Percentiles rank a stretch among this genome's conserved stretches.
phyloP scores from a whole-genome alignment of 1,140 invertebrate species.

The Idris sp. region DNA sequence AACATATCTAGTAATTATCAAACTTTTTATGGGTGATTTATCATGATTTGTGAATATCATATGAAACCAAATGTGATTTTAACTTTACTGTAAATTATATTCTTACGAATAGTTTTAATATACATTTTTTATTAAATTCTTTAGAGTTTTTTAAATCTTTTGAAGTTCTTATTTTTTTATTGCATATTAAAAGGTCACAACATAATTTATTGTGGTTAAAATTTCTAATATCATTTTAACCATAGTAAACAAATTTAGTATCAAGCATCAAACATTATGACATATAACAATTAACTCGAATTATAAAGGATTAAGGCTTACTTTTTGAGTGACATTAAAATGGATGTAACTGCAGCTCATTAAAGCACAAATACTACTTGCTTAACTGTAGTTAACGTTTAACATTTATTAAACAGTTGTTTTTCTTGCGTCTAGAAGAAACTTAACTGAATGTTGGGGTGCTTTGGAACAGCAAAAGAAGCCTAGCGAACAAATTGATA shows the following conservation, averaged over 20 bases:
- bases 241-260: constrained; percentile 33
- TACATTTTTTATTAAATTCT: too few relatives aligned
- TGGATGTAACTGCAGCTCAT: constrained; percentile 40
- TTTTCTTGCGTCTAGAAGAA: constrained; percentile 41
- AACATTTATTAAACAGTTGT: constrained; percentile 21
- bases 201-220: too few relatives aligned
- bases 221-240: too few relatives aligned
- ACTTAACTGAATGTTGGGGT: constrained; percentile 53
- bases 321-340: constrained; percentile 37
- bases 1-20: constrained; percentile 27
- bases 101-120: too few relatives aligned
- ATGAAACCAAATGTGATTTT: too few relatives aligned
- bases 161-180: too few relatives aligned
- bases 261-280: constrained; percentile 6
- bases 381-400: constrained; percentile 32
- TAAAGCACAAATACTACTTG: constrained; percentile 56
- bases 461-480: constrained; percentile 45
- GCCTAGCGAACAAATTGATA: constrained; percentile 49
- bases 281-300: constrained; percentile 28
- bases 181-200: too few relatives aligned
- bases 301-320: constrained; percentile 36
- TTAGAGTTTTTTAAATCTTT: too few relatives aligned
- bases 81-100: too few relatives aligned
- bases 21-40: constrained; percentile 14
- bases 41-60: constrained; percentile 38